Evolutionary conservation across 2,888 invertebrate species (phyloP).

Genomic region (Sthenelais limicola): DNA sequence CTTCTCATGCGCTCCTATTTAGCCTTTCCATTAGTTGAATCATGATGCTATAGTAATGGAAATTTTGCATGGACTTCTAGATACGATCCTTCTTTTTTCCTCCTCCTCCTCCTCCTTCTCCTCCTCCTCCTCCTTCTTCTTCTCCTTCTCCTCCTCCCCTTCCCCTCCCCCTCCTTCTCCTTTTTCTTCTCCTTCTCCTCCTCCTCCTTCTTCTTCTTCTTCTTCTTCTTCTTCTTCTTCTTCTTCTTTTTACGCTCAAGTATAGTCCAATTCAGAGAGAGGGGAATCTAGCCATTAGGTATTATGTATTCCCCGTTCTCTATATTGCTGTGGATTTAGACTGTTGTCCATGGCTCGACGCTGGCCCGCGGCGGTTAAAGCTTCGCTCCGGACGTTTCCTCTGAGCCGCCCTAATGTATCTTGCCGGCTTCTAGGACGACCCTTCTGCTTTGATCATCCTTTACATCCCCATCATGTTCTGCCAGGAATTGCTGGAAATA

Average conservation of each 20-base stretch:
- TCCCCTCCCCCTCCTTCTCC: not conserved
- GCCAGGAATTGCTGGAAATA: conserved; percentile 31
- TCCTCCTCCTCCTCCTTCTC: conserved; percentile 3
- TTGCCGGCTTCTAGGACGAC: conserved; percentile 22
- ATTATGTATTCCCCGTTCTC: no score
- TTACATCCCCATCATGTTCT: conserved; percentile 8
- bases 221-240: not conserved
- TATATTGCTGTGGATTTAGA: no score
- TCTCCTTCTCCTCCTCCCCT: not conserved
- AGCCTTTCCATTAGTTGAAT: no score
- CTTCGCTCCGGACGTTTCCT: no score
- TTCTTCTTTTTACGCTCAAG: not conserved
- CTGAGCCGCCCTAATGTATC: conserved; percentile 20
- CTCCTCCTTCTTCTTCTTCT: not conserved
- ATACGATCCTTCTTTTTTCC: not conserved
- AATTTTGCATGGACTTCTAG: not conserved
- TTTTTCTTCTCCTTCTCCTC: not conserved
- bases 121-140: not conserved
- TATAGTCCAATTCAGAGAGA: no score
- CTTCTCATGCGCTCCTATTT: no score
- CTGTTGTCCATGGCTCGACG: no score
- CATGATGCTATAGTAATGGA: no score
- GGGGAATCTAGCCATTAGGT: no score
- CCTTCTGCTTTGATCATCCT: conserved; percentile 22
- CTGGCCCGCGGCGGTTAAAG: no score